phyloP scores from a whole-genome alignment of 2,113 vertebrate species.

The Pseudorhombus dupliciocellatus region DNA sequence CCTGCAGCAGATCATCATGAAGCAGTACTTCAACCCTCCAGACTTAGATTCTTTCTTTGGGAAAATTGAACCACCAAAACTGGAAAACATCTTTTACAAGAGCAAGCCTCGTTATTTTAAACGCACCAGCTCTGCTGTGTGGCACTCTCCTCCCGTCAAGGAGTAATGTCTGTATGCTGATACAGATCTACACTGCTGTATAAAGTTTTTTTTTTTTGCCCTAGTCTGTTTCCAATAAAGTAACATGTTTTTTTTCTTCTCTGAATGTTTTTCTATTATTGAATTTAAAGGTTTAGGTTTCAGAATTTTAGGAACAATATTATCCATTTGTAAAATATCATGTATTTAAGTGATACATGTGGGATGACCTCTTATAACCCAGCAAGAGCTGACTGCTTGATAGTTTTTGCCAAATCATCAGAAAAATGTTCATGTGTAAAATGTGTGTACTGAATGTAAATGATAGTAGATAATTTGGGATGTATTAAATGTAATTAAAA shows the following conservation, averaged over 20 bases:
- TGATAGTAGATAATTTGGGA: not conserved
- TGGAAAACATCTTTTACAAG: constrained; percentile 92
- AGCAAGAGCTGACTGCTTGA: constrained; percentile 4
- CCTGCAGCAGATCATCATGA: constrained; percentile 84
- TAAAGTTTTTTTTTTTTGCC: constrained; percentile 29
- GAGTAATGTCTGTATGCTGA: constrained; percentile 51
- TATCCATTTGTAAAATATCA: constrained; percentile 36
- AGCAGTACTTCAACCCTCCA: constrained; percentile 89
- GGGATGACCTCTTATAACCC: not conserved
- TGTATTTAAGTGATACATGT: not conserved
- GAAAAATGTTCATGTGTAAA: constrained; percentile 9
- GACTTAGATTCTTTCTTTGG: constrained; percentile 84
- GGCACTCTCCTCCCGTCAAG: constrained; percentile 86
- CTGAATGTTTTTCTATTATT: not conserved
- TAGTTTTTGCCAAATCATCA: not conserved
- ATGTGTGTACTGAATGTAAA: constrained; percentile 10
- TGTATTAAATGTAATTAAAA: constrained; percentile 31
- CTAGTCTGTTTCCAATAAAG: constrained; percentile 57
- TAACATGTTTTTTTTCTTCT: constrained; percentile 2
- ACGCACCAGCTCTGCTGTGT: constrained; percentile 95
- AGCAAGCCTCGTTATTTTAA: constrained; percentile 95
- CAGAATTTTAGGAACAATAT: constrained; percentile 15
- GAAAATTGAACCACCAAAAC: constrained; percentile 79
- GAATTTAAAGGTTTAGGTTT: constrained; percentile 4
- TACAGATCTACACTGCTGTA: constrained; percentile 46